Conservation (phyloP, 1,140 invertebrate genomes). For the Tigriopus japonicus region DNA sequence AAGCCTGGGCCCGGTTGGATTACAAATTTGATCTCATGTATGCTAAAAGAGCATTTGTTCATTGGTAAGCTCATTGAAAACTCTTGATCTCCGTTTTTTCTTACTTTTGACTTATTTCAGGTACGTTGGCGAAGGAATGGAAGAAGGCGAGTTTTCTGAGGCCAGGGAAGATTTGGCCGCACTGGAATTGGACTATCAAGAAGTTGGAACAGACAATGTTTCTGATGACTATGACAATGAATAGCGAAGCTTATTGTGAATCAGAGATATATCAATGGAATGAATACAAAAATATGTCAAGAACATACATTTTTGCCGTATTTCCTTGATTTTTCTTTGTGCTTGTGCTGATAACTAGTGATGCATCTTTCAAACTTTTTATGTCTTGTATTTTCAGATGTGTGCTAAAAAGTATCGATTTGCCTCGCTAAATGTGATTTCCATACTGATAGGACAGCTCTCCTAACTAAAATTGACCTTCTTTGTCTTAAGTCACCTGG, state of each 20-base stretch:
- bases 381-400: too few species aligned
- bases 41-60: constrained; percentile 28
- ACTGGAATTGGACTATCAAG: constrained; percentile 42
- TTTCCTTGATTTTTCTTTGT: too few species aligned
- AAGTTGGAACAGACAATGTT: constrained; percentile 21
- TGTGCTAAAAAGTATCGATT: too few species aligned
- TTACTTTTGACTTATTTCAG: constrained; percentile 14
- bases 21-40: constrained; percentile 31
- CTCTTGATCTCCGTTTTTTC: constrained; percentile 2
- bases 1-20: constrained; percentile 28
- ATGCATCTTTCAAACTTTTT: too few species aligned
- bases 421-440: too few species aligned
- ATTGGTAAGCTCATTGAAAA: constrained; percentile 24
- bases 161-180: constrained; percentile 50
- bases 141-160: constrained; percentile 52
- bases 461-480: too few species aligned
- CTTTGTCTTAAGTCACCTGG: too few species aligned
- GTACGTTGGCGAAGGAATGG: constrained; percentile 48
- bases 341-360: too few species aligned
- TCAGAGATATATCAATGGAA: too few species aligned
- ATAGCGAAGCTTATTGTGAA: constrained; percentile 17
- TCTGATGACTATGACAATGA: constrained; percentile 11
- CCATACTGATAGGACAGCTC: too few species aligned
- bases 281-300: too few species aligned
- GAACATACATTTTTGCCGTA: too few species aligned